A percentile compares a stretch with the other conserved stretches of the same genome.
phyloP scores from a whole-genome alignment of 2,888 invertebrate species.

The Eupeodes latifasciatus region DNA sequence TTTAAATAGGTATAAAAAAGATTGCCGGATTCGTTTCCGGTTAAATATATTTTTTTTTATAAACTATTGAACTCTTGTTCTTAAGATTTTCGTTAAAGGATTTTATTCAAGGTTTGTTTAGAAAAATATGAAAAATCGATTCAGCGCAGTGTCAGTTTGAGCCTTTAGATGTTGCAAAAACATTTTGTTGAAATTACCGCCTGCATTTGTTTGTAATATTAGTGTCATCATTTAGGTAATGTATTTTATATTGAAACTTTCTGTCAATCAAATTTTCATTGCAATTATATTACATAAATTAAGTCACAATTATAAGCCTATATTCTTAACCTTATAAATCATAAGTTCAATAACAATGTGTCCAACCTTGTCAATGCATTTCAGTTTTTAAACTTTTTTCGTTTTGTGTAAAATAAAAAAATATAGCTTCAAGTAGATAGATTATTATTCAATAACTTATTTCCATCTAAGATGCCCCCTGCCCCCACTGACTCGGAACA shows the following conservation, averaged over 20 bases:
- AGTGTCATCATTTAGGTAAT: no score
- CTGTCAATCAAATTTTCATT: no score
- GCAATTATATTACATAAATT: neutral
- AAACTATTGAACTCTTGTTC: neutral
- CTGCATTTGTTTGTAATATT: no score
- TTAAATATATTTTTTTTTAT: neutral
- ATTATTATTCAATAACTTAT: neutral
- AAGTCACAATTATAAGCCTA: neutral
- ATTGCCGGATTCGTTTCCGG: neutral
- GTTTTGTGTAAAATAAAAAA: neutral
- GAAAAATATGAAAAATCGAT: constrained; percentile 1
- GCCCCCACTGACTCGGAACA: neutral
- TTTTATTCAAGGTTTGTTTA: neutral
- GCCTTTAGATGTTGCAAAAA: neutral
- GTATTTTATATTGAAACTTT: no score
- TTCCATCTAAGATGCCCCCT: constrained; percentile 5
- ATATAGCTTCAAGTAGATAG: neutral
- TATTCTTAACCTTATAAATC: neutral
- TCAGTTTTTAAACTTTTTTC: neutral
- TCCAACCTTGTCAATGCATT: neutral
- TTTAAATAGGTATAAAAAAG: neutral
- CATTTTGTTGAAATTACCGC: no score
- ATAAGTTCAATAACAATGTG: neutral
- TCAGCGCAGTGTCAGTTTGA: neutral
- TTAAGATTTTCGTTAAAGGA: neutral